Percentiles rank a stretch among this genome's conserved stretches.
phyloP scores from a whole-genome alignment of 2,113 vertebrate genomes.

The Gambusia affinis region DNA sequence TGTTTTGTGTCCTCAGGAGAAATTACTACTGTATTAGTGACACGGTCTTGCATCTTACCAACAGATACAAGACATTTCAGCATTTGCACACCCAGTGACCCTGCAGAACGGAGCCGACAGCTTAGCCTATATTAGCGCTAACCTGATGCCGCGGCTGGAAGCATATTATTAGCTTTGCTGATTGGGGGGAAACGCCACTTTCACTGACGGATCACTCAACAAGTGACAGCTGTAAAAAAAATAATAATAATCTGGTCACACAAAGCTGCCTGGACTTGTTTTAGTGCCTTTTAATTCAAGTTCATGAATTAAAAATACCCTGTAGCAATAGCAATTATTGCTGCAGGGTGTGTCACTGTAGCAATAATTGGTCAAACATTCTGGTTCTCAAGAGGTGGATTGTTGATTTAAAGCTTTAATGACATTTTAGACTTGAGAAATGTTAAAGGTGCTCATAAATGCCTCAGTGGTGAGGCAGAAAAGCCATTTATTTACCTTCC shows the following conservation, averaged over 20 bases:
- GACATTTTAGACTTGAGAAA: not conserved
- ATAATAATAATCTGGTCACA: not conserved
- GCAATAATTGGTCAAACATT: not conserved
- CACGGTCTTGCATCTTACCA: not conserved
- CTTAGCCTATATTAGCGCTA: not conserved
- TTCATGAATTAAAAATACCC: no score
- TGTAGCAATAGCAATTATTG: not conserved
- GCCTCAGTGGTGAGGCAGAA: not conserved
- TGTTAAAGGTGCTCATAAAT: not conserved
- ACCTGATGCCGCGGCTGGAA: not conserved
- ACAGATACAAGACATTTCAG: no score
- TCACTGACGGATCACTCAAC: not conserved
- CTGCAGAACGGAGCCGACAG: constrained; percentile 3
- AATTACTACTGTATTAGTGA: no score
- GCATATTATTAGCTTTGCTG: constrained; percentile 41
- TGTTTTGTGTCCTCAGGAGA: not conserved
- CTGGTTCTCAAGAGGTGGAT: not conserved
- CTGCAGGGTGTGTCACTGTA: not conserved
- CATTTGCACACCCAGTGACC: not conserved
- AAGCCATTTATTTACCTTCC: no score
- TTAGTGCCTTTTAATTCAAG: not conserved
- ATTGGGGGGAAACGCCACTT: not conserved
- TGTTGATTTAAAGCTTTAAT: not conserved
- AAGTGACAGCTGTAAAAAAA: not conserved
- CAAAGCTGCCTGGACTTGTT: not conserved